These are phyloP conservation scores for Cyanoderma ruficeps DNA, from an alignment of 2,113 vertebrate genomes.

Conservation along the genomic window DNA sequence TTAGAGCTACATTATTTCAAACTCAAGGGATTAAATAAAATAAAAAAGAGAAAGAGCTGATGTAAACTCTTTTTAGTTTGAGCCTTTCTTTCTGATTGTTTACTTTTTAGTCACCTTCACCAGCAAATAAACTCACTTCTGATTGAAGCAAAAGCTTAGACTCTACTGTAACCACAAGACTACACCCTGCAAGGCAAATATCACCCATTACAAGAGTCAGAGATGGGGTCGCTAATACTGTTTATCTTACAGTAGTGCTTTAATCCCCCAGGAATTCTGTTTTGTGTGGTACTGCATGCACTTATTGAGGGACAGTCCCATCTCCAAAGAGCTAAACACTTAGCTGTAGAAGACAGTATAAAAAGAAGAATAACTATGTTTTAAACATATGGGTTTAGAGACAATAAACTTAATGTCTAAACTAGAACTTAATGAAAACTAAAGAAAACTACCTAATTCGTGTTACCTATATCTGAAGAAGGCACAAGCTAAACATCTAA, in stretches of 20 bases:
- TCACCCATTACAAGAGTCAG: background rate
- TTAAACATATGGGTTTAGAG: background rate
- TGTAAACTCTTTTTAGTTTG: background rate
- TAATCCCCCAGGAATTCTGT: background rate
- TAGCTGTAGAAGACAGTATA: background rate
- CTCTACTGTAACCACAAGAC: background rate
- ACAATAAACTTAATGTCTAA: background rate
- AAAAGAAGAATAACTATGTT: background rate
- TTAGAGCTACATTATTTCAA: background rate
- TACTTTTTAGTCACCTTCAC: background rate
- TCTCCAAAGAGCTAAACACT: background rate
- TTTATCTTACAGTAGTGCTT: background rate
- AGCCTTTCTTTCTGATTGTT: background rate
- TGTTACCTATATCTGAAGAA: background rate
- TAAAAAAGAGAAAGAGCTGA: background rate
- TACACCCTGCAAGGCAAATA: background rate
- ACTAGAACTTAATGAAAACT: background rate
- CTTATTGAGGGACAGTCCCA: background rate
- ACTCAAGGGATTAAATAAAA: background rate
- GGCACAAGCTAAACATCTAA: background rate
- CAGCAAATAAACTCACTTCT: background rate
- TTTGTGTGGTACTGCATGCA: background rate
- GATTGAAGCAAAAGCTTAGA: background rate
- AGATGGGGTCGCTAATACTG: background rate
- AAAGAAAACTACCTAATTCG: background rate